Evolutionary conservation across 1,140 invertebrate species (phyloP).

Genomic region (Homalodisca vitripennis): DNA sequence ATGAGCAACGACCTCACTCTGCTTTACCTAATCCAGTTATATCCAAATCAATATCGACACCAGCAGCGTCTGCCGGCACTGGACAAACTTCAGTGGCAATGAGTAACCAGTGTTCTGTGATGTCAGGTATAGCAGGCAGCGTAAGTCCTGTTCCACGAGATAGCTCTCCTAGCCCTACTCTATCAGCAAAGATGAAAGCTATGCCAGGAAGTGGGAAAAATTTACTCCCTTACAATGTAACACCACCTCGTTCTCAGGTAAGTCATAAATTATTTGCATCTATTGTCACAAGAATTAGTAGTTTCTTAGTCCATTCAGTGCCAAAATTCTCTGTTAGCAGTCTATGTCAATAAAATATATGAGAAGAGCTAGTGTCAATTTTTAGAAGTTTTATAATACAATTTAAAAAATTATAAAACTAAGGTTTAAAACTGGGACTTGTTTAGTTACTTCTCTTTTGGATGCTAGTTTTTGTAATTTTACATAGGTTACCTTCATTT

Average conservation of each 20-base stretch:
- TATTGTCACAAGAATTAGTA: background rate
- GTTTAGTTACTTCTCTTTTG: no score
- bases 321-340: no score
- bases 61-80: slow-evolving; percentile 16
- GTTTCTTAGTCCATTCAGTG: slow-evolving; percentile 11
- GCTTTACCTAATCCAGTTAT: slow-evolving; percentile 28
- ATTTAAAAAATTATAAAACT: no score
- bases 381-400: no score
- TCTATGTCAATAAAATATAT: no score
- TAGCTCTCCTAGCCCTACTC: slow-evolving; percentile 46
- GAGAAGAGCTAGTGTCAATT: no score
- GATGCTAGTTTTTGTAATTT: no score
- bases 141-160: slow-evolving; percentile 52
- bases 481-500: no score
- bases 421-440: no score
- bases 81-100: slow-evolving; percentile 39
- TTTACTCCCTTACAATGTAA: slow-evolving; percentile 83
- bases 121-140: slow-evolving; percentile 36
- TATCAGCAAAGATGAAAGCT: slow-evolving; percentile 38
- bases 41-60: slow-evolving; percentile 29
- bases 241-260: slow-evolving; percentile 71
- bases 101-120: slow-evolving; percentile 37
- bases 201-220: slow-evolving; percentile 61
- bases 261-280: no score
- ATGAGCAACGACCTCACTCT: slow-evolving; percentile 4